phyloP scores from a whole-genome alignment of 1,140 invertebrate species.

The Achatina immaculata region DNA sequence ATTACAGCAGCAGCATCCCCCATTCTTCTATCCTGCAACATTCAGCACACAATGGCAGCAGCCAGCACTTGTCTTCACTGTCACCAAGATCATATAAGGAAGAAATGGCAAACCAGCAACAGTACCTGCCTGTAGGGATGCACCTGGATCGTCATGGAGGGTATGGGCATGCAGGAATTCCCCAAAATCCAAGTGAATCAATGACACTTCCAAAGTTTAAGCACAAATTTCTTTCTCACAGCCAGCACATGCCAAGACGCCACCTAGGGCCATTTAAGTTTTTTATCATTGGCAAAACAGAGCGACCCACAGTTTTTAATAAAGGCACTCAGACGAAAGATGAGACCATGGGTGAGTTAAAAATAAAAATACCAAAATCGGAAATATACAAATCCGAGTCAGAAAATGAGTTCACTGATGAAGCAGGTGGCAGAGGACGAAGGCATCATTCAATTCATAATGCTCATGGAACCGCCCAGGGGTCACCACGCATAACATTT shows the following conservation, averaged over 20 bases:
- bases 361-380: conserved; percentile 38
- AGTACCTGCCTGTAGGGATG: conserved; percentile 14
- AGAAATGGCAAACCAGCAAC: conserved; percentile 16
- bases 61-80: conserved; percentile 21
- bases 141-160: conserved; percentile 17
- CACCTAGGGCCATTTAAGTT: conserved; percentile 32
- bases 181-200: conserved; percentile 25
- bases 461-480: background rate
- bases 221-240: conserved; percentile 35
- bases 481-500: conserved; percentile 35
- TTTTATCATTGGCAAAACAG: conserved; percentile 34
- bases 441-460: background rate
- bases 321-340: conserved; percentile 36
- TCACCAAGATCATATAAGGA: conserved; percentile 38
- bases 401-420: conserved; percentile 26
- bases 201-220: conserved; percentile 38
- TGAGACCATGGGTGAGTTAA: conserved; percentile 32
- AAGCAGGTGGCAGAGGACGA: conserved; percentile 2
- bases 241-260: conserved; percentile 18
- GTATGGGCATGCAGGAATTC: conserved; percentile 14
- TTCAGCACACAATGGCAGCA: conserved; percentile 33
- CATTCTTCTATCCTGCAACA: conserved; percentile 30
- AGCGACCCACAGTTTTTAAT: conserved; percentile 30
- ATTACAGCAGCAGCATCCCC: conserved; percentile 27
- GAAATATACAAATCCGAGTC: conserved; percentile 33